Percentiles rank a stretch among this genome's conserved stretches.
Conservation (phyloP, 2,797 vertebrate species). For the Thalassophryne amazonica region DNA sequence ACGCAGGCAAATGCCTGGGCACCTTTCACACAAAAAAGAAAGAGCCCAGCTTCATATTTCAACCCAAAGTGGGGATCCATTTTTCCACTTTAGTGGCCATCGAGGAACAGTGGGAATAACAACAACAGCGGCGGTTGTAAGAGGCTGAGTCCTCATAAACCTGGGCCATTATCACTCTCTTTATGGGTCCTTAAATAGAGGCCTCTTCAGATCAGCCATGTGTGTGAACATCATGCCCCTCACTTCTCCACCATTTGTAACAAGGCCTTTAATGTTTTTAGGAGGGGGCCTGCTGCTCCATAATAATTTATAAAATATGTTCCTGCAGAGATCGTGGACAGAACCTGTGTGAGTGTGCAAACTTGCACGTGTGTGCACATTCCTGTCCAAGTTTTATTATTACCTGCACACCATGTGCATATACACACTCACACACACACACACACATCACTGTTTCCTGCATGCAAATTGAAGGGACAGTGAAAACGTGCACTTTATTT, state of each 20-base stretch:
- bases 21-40: conserved; percentile 78
- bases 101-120: conserved; percentile 80
- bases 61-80: conserved; percentile 77
- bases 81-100: conserved; percentile 82
- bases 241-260: conserved; percentile 25
- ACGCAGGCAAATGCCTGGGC: conserved; percentile 75
- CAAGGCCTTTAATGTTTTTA: conserved; percentile 20
- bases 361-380: not conserved
- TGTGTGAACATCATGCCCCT: conserved; percentile 44
- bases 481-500: too few species aligned
- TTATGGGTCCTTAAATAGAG: conserved; percentile 73
- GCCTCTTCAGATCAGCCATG: conserved; percentile 64
- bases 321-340: not conserved
- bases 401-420: too few species aligned
- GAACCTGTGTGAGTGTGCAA: not conserved
- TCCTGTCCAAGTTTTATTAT: too few species aligned
- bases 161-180: conserved; percentile 74
- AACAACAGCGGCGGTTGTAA: conserved; percentile 70
- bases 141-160: conserved; percentile 76
- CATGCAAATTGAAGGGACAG: too few species aligned
- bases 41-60: conserved; percentile 79
- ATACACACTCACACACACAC: too few species aligned
- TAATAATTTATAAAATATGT: conserved; percentile 7
- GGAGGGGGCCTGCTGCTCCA: conserved; percentile 9
- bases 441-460: too few species aligned